phyloP scores from a whole-genome alignment of 2,797 vertebrate genomes.

The Acanthornis magna region DNA sequence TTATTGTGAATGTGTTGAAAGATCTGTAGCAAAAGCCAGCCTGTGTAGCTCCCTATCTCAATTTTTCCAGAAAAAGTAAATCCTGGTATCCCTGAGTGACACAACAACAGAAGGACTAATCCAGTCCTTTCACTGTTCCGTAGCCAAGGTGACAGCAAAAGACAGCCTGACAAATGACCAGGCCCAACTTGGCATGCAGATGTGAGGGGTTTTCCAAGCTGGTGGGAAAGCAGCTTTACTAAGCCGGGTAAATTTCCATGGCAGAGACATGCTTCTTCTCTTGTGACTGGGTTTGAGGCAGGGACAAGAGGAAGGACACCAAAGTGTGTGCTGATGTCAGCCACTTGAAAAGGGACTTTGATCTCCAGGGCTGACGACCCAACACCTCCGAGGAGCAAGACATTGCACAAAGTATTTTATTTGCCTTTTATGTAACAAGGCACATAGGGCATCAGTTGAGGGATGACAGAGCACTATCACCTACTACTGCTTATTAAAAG shows the following conservation, averaged over 20 bases:
- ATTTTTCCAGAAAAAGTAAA: accelerated
- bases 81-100: background rate
- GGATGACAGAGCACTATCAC: background rate
- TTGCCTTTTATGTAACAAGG: background rate
- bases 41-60: background rate
- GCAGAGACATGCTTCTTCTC: background rate
- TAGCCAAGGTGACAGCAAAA: background rate
- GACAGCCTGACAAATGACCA: background rate
- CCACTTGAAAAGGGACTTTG: background rate
- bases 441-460: background rate
- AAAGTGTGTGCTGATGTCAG: background rate
- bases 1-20: background rate
- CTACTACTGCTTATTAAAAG: background rate
- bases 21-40: background rate
- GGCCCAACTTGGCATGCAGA: background rate
- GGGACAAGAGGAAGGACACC: background rate
- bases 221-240: background rate
- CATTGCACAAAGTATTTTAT: background rate
- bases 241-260: background rate
- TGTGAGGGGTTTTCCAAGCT: background rate
- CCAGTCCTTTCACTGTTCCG: accelerated
- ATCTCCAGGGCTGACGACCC: background rate
- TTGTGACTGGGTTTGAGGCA: background rate
- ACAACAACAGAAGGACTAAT: background rate
- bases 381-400: background rate